Conservation (phyloP, 2,797 vertebrate species). For the Adrianichthys oophorus region DNA sequence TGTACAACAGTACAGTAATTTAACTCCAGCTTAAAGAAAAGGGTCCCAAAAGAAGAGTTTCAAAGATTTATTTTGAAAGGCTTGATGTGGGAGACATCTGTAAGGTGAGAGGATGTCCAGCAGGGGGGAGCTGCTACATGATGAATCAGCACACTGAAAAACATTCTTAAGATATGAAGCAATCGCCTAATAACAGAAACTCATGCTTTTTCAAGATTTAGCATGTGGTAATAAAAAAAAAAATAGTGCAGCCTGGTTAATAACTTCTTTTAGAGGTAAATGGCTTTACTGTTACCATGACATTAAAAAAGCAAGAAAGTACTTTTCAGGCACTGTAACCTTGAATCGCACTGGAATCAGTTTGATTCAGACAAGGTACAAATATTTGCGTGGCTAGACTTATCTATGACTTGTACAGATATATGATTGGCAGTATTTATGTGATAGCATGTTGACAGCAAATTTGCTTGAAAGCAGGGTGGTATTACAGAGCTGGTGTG, state of each 20-base stretch:
- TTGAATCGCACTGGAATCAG: background rate
- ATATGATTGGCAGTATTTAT: constrained; percentile 49
- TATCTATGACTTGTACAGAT: constrained; percentile 4
- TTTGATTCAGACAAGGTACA: constrained; percentile 14
- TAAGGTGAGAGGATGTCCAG: background rate
- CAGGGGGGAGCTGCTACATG: constrained; percentile 20
- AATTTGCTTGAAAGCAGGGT: constrained; percentile 28
- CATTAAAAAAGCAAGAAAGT: constrained; percentile 21
- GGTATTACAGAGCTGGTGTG: constrained; percentile 16
- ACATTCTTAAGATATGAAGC: background rate
- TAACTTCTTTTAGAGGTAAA: constrained; percentile 28
- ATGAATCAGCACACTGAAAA: background rate
- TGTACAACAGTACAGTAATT: too few species aligned
- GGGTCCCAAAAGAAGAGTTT: background rate
- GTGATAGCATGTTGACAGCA: constrained; percentile 9
- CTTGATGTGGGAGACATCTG: background rate
- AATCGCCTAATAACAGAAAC: background rate
- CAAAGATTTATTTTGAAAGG: background rate
- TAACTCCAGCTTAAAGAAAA: too few species aligned
- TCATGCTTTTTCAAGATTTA: background rate
- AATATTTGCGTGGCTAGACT: constrained; percentile 13
- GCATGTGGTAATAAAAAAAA: constrained; percentile 46
- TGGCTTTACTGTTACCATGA: constrained; percentile 8
- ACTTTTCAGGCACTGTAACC: constrained; percentile 9
- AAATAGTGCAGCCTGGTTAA: constrained; percentile 22